phyloP scores from a whole-genome alignment of 2,113 vertebrate species.

The Malaclemys terrapin region DNA sequence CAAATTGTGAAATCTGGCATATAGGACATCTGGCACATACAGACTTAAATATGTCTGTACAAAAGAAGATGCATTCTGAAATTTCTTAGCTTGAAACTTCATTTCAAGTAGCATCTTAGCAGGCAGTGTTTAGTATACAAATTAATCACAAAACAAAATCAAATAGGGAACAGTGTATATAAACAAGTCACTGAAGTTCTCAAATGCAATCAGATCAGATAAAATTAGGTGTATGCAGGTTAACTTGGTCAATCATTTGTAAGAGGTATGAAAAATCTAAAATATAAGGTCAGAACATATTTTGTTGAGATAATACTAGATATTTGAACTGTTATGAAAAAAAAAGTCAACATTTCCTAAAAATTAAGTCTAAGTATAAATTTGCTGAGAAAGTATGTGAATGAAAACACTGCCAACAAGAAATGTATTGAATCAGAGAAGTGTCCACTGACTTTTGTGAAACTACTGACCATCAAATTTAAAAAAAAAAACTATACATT shows the following conservation, averaged over 20 bases:
- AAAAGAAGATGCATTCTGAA: background rate
- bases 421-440: background rate
- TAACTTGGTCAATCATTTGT: background rate
- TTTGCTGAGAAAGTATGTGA: background rate
- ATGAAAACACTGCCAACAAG: background rate
- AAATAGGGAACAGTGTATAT: background rate
- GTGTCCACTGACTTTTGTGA: background rate
- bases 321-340: background rate
- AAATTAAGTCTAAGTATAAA: background rate
- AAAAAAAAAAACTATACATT: background rate
- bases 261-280: background rate
- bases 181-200: background rate
- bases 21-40: conserved; percentile 20
- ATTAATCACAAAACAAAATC: background rate
- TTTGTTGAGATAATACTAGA: background rate
- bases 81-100: background rate
- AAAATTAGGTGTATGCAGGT: background rate
- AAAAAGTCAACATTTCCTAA: background rate
- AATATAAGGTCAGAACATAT: background rate
- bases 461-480: background rate
- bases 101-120: background rate
- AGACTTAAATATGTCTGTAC: background rate
- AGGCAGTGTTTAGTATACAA: background rate
- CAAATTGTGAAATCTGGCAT: conserved; percentile 43
- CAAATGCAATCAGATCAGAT: background rate